Base-by-base conservation (phyloP, 2,888 invertebrate species). In the Tiliacea aurago region DNA sequence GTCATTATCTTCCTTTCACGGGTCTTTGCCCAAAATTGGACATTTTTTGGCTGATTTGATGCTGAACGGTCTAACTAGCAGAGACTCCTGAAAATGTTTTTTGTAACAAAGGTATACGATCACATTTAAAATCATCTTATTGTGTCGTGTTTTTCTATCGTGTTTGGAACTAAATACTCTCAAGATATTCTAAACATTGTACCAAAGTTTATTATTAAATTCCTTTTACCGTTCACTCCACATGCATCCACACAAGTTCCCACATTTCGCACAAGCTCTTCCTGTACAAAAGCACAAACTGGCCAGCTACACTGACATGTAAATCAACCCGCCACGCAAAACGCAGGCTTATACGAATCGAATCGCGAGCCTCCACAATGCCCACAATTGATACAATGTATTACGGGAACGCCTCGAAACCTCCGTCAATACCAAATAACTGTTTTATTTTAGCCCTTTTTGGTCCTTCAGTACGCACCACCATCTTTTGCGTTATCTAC, bases 321-420 rank as follows among this genome's bases (percentile, higher is more conserved):
- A 90, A 90, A 90, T 91, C 90, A 89, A 28, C 58, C 65, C 65
- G 71, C 82, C 81, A 83, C 81, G 81, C 87, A 85, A 83, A 80
- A 66, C 70, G 76, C 59, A 82, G 76, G 80, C 81, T 87, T 86
- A 88, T 88, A 90, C 89, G 92, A 88, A 90, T 90, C 90, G 81
- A 92, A 93, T 93, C 92, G 91, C 87, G 68, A 81, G 70, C 83
- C 86, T 85, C 86, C 85, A 88, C 89, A 90, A 90, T 88, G 73
- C 72, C 71, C 84, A 92, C 93, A 93, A 94, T 92, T 92, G 92
- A 91, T 84, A 92, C 94, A 93, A 91, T 91, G 80, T 81, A 89
- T 90, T 89, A 87, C 86, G 87, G 90, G 88, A 89, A 91, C 91
- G 90, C 91, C 91, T 89, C 83, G 71, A 78, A 81, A 85, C 83